Conservation (phyloP, 2,888 invertebrate species). For the Eupithecia insigniata region DNA sequence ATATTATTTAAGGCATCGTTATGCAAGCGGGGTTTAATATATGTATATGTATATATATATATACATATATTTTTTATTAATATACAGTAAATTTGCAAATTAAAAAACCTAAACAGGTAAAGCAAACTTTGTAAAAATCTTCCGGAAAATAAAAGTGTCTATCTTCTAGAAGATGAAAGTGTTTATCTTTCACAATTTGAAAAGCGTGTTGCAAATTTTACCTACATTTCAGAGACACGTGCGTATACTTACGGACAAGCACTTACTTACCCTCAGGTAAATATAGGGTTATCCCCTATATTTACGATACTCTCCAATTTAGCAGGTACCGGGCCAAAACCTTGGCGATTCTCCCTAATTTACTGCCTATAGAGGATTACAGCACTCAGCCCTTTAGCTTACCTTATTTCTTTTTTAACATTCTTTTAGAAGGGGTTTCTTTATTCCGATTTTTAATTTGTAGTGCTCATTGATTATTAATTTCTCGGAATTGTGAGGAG, state of each 20-base stretch:
- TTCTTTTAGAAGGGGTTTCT: conserved; percentile 13
- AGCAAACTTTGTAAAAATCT: not conserved
- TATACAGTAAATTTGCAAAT: not conserved
- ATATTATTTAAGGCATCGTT: not conserved
- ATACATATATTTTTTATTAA: not conserved
- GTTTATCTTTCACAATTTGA: not conserved
- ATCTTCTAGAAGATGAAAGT: not conserved
- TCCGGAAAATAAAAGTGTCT: not conserved
- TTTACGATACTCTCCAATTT: conserved; percentile 22
- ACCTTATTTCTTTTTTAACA: conserved; percentile 22
- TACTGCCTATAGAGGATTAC: conserved; percentile 30
- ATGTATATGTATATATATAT: too few species aligned
- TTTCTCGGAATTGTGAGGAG: not conserved
- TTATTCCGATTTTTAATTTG: conserved; percentile 22
- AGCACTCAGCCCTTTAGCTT: conserved; percentile 22
- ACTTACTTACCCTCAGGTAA: conserved; percentile 7
- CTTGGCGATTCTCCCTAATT: conserved; percentile 23
- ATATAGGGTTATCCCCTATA: not conserved
- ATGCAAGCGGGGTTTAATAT: not conserved
- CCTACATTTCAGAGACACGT: not conserved
- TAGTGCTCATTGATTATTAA: not conserved
- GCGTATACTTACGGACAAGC: not conserved
- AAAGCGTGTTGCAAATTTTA: not conserved
- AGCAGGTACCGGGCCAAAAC: conserved; percentile 6
- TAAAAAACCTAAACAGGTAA: too few species aligned